Evolutionary conservation across 1,140 invertebrate species (phyloP), one percentile per base, ranked within the genome.

Genomic region (Anastatus disparis): DNA sequence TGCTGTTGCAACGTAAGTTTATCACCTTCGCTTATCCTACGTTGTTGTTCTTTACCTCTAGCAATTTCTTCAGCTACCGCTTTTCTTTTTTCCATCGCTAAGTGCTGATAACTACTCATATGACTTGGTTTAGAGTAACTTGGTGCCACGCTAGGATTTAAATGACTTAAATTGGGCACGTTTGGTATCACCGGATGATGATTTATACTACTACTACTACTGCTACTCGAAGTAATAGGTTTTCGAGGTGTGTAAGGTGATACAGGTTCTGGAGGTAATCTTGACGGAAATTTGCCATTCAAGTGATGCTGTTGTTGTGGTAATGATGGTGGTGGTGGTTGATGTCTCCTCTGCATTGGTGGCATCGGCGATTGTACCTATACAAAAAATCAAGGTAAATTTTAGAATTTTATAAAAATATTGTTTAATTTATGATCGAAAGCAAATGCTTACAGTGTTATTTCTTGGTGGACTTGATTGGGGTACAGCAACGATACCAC

Each of bases 191-290:
- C 80, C 29, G 78, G 74, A 31, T 81, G 80, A 52, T 79, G 76
- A n/a, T n/a, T n/a, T n/a, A n/a, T n/a, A 69, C 31, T 20, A 20
- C 20, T 46, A n/a, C 50, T 24, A 22, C 27, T 6, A 20, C 59
- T 24, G 20, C 64, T 58, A 27, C 38, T 38, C 44, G 17, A n/a
- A 13, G 15, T 20, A 0, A 12, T n/a, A 26, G 78, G 44, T 40
- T 84, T 84, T 8, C 83, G 78, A 1, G 83, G 80, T 1, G 82
- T 82, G n/a, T 85, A 84, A 0, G 84, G 81, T 4, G 84, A 83
- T 0, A 84, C 73, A 0, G 82, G 79, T 4, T 85, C 82, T 12
- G 61, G 0, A 9, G 59, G 67, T 9, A 68, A 78, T 64, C 80
- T 81, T 0, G 74, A 55, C 6, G 77, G 61, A 52, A 74, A 84